Percentiles rank a stretch among this genome's conserved stretches.
Conservation (phyloP, 2,113 vertebrate genomes). For the Halcyon senegalensis region DNA sequence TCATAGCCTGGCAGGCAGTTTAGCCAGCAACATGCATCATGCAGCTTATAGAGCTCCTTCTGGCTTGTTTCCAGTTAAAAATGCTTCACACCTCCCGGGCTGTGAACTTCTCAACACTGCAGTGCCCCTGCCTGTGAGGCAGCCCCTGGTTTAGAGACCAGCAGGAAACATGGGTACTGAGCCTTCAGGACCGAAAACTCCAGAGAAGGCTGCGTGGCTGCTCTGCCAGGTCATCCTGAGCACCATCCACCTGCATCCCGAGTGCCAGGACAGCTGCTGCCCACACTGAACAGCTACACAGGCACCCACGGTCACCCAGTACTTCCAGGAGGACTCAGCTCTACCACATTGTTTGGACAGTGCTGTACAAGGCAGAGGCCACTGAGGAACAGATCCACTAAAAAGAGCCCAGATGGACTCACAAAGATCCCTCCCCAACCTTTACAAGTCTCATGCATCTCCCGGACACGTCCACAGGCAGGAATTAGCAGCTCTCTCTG, state of each 20-base stretch:
- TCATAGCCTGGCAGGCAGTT: background rate
- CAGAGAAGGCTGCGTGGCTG: background rate
- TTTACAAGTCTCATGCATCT: background rate
- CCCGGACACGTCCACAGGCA: background rate
- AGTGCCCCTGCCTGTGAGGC: background rate
- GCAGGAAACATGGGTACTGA: background rate
- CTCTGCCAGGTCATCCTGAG: background rate
- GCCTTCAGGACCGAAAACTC: background rate
- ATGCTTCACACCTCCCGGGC: background rate
- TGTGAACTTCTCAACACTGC: background rate
- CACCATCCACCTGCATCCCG: too few relatives aligned
- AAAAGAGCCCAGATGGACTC: background rate
- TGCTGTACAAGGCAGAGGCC: background rate
- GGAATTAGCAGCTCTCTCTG: background rate
- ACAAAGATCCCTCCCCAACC: background rate
- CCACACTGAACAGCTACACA: background rate
- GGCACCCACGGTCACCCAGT: accelerated
- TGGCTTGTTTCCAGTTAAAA: background rate
- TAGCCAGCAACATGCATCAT: background rate
- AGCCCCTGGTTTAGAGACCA: background rate
- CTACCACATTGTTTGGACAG: background rate
- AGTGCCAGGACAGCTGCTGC: background rate
- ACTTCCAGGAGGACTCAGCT: background rate
- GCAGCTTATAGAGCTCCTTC: background rate
- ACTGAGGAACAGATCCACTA: background rate